Evolutionary conservation across 2,797 vertebrate genomes (phyloP).

Genomic region (Eospalax fontanierii): DNA sequence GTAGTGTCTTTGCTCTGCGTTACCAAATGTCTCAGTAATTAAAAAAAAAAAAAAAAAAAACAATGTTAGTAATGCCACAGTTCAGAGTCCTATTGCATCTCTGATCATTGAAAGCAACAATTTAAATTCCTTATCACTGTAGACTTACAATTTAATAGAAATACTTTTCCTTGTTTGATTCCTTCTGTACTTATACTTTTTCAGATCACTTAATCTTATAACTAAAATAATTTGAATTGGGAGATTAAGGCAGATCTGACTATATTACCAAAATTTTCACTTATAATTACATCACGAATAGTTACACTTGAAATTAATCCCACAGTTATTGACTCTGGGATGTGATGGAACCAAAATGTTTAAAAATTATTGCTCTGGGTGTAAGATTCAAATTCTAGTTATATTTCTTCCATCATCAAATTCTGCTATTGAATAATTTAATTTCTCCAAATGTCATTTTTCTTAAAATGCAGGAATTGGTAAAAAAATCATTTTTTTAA

Average conservation of each 20-base stretch:
- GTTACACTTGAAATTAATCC: neutral
- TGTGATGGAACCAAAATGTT: neutral
- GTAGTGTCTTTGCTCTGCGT: neutral
- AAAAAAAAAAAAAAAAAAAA: no score
- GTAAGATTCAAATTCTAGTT: no score
- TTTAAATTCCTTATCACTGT: neutral
- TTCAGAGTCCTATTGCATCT: no score
- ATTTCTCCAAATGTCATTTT: no score
- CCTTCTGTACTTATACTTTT: neutral
- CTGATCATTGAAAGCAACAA: neutral
- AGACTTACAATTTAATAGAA: slow-evolving; percentile 1
- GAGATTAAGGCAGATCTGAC: neutral
- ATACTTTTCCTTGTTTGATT: neutral
- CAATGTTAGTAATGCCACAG: neutral
- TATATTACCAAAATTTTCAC: neutral
- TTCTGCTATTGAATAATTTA: no score
- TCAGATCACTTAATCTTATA: neutral
- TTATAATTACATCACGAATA: neutral
- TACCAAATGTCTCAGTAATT: neutral
- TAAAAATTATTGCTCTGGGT: no score
- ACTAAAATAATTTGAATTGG: neutral
- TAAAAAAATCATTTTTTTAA: no score
- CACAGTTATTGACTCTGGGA: neutral
- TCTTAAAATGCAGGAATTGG: no score
- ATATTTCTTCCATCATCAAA: no score